These are phyloP conservation scores for Hirundichthys speculiger DNA, from an alignment of 2,113 vertebrate genomes.

Conservation along the genomic window DNA sequence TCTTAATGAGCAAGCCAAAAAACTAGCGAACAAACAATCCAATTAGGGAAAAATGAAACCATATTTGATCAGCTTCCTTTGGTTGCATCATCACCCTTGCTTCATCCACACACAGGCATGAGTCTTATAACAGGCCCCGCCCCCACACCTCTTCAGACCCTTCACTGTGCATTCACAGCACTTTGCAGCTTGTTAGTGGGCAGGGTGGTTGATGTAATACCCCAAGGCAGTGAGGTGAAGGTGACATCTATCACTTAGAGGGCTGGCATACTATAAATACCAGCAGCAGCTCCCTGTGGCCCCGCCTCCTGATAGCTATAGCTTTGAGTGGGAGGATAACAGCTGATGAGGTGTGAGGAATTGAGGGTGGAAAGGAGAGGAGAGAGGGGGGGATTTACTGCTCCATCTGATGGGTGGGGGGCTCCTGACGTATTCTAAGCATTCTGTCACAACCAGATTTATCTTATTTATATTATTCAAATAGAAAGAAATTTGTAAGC, in stretches of 20 bases:
- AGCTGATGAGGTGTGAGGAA: conserved; percentile 69
- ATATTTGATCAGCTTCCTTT: conserved; percentile 37
- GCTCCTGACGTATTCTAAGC: conserved; percentile 57
- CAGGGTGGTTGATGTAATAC: conserved; percentile 68
- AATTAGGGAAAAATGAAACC: conserved; percentile 23
- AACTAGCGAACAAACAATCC: conserved; percentile 12
- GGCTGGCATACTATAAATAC: conserved; percentile 79
- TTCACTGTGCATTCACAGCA: conserved; percentile 52
- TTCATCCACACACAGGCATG: conserved; percentile 13
- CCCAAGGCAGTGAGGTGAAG: conserved; percentile 75
- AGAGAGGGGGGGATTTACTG: conserved; percentile 30
- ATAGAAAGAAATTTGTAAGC: conserved; percentile 19
- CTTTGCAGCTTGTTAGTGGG: conserved; percentile 80
- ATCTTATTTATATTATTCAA: conserved; percentile 78
- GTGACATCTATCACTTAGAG: conserved; percentile 85
- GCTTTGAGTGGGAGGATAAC: conserved; percentile 69
- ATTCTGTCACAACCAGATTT: conserved; percentile 74
- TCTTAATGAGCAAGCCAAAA: conserved; percentile 61
- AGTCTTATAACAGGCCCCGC: conserved; percentile 19
- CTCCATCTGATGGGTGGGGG: not conserved
- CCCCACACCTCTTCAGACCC: conserved; percentile 10
- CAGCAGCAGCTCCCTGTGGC: conserved; percentile 70
- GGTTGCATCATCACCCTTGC: conserved; percentile 16
- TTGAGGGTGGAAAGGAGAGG: conserved; percentile 8
- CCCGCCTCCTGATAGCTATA: conserved; percentile 73